Evolutionary conservation across 2,113 vertebrate species (phyloP).

Genomic region (Anseranas semipalmata): DNA sequence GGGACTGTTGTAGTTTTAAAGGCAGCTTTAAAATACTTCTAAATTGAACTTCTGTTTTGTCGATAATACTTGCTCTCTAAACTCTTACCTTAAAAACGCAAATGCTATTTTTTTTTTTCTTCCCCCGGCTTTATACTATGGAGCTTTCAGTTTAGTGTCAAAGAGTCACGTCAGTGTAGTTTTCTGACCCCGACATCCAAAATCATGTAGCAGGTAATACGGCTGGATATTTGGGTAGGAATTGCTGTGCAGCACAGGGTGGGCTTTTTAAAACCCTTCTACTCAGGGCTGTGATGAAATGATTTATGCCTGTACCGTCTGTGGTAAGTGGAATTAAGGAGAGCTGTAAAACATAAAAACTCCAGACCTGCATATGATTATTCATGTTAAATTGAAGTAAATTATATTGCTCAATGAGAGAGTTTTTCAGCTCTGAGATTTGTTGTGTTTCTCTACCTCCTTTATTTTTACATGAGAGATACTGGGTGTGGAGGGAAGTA

Average conservation of each 20-base stretch:
- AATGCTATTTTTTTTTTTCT: not conserved
- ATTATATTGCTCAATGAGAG: constrained; percentile 26
- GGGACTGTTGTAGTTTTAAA: not conserved
- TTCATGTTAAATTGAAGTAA: constrained; percentile 62
- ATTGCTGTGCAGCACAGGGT: not conserved
- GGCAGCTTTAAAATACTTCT: constrained; percentile 34
- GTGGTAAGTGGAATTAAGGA: constrained; percentile 57
- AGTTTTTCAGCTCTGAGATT: constrained; percentile 33
- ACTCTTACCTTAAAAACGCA: constrained; percentile 32
- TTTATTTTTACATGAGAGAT: constrained; percentile 17
- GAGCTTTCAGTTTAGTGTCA: constrained; percentile 9
- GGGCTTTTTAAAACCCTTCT: not conserved
- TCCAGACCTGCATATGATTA: constrained; percentile 59
- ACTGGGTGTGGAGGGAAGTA: not conserved
- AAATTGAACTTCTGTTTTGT: constrained; percentile 31
- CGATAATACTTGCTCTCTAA: constrained; percentile 4
- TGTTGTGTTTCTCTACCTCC: not conserved
- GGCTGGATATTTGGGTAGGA: constrained; percentile 4
- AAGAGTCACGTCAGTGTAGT: constrained; percentile 9
- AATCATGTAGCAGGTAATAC: constrained; percentile 10
- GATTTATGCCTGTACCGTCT: constrained; percentile 49
- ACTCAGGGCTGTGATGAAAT: constrained; percentile 40
- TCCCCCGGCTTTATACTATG: not conserved
- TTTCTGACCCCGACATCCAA: constrained; percentile 14
- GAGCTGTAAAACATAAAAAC: constrained; percentile 63